These are phyloP conservation scores for Mamestra brassicae DNA, from an alignment of 2,888 invertebrate species.

Conservation along the genomic window DNA sequence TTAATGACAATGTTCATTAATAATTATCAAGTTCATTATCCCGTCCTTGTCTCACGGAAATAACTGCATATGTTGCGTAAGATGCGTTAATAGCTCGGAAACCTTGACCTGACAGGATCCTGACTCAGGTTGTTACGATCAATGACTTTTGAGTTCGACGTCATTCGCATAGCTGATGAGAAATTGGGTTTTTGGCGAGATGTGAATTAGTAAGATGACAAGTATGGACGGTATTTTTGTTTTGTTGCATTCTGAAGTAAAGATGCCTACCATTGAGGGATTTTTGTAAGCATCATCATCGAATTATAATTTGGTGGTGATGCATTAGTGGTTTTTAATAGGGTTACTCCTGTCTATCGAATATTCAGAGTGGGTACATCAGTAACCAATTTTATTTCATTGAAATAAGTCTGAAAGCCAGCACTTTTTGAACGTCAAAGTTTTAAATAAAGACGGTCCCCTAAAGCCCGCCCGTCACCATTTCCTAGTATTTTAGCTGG, in stretches of 20 bases:
- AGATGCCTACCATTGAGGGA: neutral
- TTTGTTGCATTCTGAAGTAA: slow-evolving; percentile 2
- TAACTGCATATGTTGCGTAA: slow-evolving; percentile 57
- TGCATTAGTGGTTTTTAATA: neutral
- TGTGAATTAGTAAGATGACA: slow-evolving; percentile 17
- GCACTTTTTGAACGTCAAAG: no score
- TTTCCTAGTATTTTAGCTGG: no score
- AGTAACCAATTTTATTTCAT: neutral
- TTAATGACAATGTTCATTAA: neutral
- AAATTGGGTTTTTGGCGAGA: slow-evolving; percentile 35
- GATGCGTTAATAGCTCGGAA: slow-evolving; percentile 26
- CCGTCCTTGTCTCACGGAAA: slow-evolving; percentile 48
- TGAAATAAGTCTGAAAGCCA: no score
- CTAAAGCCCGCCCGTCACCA: no score
- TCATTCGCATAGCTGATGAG: slow-evolving; percentile 20
- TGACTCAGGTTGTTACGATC: slow-evolving; percentile 59
- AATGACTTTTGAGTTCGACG: slow-evolving; percentile 48
- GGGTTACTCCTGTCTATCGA: neutral
- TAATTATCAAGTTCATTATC: slow-evolving; percentile 29
- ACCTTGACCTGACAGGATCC: slow-evolving; percentile 57
- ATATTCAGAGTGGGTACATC: neutral
- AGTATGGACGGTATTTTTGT: neutral
- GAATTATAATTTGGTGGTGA: neutral
- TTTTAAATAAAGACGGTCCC: no score
- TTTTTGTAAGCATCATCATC: neutral